Evolutionary conservation across 2,797 vertebrate genomes (phyloP), one percentile per base, ranked within the genome.

Genomic region (Channallabes apus): DNA sequence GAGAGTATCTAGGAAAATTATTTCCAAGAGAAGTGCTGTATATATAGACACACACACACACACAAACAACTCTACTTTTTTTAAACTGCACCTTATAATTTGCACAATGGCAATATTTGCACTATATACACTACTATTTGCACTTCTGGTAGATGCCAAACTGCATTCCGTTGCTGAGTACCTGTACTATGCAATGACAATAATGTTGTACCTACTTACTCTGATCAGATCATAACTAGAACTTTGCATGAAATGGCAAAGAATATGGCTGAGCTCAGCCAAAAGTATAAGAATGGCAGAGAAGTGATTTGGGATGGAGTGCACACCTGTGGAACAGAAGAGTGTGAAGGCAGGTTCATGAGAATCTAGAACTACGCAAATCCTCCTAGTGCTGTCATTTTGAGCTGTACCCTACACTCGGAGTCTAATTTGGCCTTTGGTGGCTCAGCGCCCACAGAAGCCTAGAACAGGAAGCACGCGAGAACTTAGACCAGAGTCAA

Each of bases 401-500:
- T 58, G 27, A 78, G 54, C 20, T 61, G 32, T 24, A 32, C 27
- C 22, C 14, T 11, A 24, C 17, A 77, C 35, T 24, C 9, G 18
- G 51, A 56, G 75, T 77, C 56, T 58, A 27, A 18, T 29, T 59
- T 77, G 27, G 75, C 8, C 75, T 20, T 29, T 59, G 27, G 27
- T 58, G 54, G 73, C 54, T 18, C 54, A 20, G 12, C 29, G 51
- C 76, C 59, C 56, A 6, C 22, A 71, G 20, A 29, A 78, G 54
- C 20, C 18, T 15, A 22, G 9, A 61, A 32, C 76, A 78, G 54
- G 20, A 61, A 61, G 73, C 27, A 18, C 51, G 8, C 54, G 27
- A 83, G 71, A 83, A 32, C 18, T 27, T 27, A 56, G 35, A 76
- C 72, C n/a, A 75, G 59, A 83, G 32, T 38, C 58, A 29, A 64